Conservation (phyloP, 2,797 vertebrate genomes). For the Sylvia borin region DNA sequence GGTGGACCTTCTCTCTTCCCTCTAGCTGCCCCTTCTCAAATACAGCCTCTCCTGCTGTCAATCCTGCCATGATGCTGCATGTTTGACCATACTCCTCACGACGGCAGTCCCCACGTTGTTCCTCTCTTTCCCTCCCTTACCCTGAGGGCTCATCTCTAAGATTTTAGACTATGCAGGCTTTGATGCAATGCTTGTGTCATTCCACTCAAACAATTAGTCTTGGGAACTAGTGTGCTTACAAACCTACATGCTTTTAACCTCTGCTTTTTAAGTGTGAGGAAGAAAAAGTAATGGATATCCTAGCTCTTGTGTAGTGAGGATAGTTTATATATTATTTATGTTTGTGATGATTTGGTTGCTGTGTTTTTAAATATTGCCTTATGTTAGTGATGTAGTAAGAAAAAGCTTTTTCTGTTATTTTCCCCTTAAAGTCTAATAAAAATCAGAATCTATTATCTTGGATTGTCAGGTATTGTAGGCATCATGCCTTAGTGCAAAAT, state of each 20-base stretch:
- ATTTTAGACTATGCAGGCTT: rapidly evolving
- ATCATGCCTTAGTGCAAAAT: neutral
- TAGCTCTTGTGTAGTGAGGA: neutral
- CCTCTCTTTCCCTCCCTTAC: neutral
- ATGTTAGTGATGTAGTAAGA: neutral
- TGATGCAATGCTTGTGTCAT: neutral
- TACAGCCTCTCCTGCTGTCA: neutral
- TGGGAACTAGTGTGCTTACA: neutral
- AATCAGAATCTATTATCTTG: neutral
- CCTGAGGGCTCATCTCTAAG: neutral
- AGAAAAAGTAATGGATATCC: neutral
- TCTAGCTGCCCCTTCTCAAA: neutral
- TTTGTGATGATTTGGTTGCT: neutral
- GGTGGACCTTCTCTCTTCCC: neutral
- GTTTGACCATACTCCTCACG: neutral
- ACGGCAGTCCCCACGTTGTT: rapidly evolving
- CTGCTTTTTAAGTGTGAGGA: neutral
- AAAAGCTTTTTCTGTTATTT: neutral
- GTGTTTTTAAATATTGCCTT: neutral
- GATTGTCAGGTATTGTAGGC: neutral
- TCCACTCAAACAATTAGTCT: neutral
- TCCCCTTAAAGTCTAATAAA: neutral
- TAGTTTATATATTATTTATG: neutral
- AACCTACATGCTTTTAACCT: neutral
- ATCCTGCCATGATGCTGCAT: rapidly evolving